Conservation (phyloP, 2,888 invertebrate genomes). For the Megaustenia siamemsis region DNA sequence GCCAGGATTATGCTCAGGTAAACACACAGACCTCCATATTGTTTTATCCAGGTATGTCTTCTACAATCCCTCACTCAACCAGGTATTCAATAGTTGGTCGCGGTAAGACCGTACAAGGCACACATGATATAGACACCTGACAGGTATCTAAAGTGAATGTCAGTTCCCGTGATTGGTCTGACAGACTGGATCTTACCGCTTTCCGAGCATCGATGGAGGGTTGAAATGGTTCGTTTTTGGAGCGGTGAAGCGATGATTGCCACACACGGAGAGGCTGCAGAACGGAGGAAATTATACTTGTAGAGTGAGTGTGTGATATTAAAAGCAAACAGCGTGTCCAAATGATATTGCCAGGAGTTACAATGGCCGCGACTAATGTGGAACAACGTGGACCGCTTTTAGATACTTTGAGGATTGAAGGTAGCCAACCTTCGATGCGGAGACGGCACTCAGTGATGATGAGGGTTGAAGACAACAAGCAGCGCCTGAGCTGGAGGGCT, state of each 20-base stretch:
- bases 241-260: background rate
- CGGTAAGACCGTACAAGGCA: background rate
- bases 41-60: background rate
- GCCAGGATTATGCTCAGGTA: background rate
- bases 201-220: background rate
- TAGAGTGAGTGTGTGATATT: background rate
- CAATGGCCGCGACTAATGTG: too few relatives aligned
- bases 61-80: background rate
- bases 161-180: background rate
- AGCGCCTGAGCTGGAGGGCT: too few relatives aligned
- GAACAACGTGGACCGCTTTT: too few relatives aligned
- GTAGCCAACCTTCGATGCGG: too few relatives aligned
- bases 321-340: conserved; percentile 11
- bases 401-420: too few relatives aligned
- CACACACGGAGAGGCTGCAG: background rate
- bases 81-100: background rate
- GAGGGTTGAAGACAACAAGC: too few relatives aligned
- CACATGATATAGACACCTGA: background rate
- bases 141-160: background rate
- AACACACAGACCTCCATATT: background rate
- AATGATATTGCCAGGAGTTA: too few relatives aligned
- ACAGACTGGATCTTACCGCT: background rate
- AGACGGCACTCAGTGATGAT: too few relatives aligned
- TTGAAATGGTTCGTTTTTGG: background rate
- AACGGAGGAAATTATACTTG: background rate